Base-by-base conservation (phyloP, 2,888 invertebrate genomes). In the Galeopsomyia nigrocyanea region DNA sequence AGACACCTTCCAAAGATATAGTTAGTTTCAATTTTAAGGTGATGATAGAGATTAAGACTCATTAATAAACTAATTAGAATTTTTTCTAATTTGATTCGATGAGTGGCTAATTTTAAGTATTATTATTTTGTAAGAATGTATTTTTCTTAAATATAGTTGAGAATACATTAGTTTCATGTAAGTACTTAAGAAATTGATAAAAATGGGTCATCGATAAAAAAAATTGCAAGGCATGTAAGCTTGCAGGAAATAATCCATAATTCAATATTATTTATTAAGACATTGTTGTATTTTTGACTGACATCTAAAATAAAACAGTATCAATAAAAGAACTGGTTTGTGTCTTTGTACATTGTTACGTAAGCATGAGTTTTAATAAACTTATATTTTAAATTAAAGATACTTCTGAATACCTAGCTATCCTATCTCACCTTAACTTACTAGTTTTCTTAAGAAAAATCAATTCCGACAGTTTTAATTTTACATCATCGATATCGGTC, bases 1-100 rank as follows among this genome's bases (percentile, higher is more conserved):
- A 70, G 51, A 62, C 68, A 62, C 72, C 73, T 73, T 56, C 75
- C 75, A 75, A 75, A 75, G 75, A 75, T 17, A 73, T 73, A 75
- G 53, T 66, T 70, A 68, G 67, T 47, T 55, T 62, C 51, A 53
- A 16, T 50, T n/a, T 51, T 71, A 68, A 68, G 53, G 56, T 55
- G 70, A 16, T 19, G 62, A 75, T 73, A 51, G 73, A 75, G 70
- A 75, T 70, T 75, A 75, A 75, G 73, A 75, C 73, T 75, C 71
- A 69, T 75, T 73, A 62, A 68, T 71, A 70, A 67, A 68, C 39
- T 39, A 39, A 39, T 39, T 62, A 68, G 21, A 57, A 57, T 60
- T 57, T 62, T 22, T 57, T 66, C 56, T 65, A 53, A 7, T 22
- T 65, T 60, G 71, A 53, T 68, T 55, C 14, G 17, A 58, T 46